Percentiles rank a stretch among this genome's conserved stretches.
Evolutionary conservation across 1,140 invertebrate species (phyloP).

Genomic region (Sipha flava): DNA sequence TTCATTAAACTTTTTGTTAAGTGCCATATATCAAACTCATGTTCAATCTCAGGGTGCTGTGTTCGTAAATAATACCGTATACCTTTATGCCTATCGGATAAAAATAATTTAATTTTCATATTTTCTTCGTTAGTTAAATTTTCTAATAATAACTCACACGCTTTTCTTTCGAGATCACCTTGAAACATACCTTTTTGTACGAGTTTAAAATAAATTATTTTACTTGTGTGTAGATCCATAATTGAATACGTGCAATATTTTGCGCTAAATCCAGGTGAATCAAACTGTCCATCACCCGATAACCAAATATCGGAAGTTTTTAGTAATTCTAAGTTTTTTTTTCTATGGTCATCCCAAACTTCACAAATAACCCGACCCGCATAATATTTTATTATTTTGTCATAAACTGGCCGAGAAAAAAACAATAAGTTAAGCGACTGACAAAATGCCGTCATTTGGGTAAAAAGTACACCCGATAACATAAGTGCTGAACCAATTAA

Average conservation of each 20-base stretch:
- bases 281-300: not conserved
- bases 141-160: not conserved
- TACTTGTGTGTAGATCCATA: not conserved
- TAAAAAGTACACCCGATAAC: not conserved
- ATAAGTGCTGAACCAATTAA: not conserved
- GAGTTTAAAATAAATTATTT: not conserved
- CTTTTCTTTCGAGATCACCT: not conserved
- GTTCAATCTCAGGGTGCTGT: no score
- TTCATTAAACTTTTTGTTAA: slow-evolving; percentile 9
- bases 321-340: not conserved
- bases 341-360: not conserved
- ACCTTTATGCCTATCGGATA: no score
- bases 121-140: no score
- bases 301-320: not conserved
- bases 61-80: no score
- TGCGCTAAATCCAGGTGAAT: no score
- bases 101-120: no score
- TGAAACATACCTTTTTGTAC: not conserved
- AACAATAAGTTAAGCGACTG: not conserved
- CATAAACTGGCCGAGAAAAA: not conserved
- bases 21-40: not conserved
- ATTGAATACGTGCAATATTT: not conserved
- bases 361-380: not conserved
- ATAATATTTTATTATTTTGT: not conserved
- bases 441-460: not conserved